Evolutionary conservation across 2,113 vertebrate species (phyloP).

Genomic region (Equus quagga): DNA sequence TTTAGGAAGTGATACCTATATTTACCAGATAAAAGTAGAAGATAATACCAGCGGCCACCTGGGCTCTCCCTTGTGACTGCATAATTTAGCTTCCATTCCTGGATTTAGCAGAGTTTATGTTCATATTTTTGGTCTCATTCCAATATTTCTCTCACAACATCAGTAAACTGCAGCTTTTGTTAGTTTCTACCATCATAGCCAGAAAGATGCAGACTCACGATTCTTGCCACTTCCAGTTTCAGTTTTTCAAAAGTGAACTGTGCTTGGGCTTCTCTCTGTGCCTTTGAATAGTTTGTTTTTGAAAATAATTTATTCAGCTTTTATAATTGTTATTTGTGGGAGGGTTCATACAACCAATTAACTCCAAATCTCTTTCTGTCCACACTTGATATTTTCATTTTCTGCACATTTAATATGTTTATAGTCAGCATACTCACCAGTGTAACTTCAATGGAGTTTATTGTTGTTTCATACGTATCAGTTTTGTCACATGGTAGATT

Average conservation of each 20-base stretch:
- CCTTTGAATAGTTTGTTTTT: not conserved
- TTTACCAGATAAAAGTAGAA: not conserved
- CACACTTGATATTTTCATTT: not conserved
- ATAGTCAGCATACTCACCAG: not conserved
- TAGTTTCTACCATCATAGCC: not conserved
- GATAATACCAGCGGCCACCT: not conserved
- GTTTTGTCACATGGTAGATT: not conserved
- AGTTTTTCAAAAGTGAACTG: not conserved
- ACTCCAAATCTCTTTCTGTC: not conserved
- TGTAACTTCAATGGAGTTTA: not conserved
- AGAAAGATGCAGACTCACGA: not conserved
- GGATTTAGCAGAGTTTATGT: not conserved
- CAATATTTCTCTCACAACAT: not conserved
- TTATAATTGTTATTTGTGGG: not conserved
- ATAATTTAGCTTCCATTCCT: not conserved
- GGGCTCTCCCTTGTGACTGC: not conserved
- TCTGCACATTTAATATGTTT: not conserved
- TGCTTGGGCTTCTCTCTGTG: not conserved
- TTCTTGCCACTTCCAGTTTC: not conserved
- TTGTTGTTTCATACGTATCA: not conserved
- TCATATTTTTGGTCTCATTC: not conserved
- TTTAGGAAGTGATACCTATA: not conserved
- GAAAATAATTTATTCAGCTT: not conserved
- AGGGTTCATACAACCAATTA: not conserved
- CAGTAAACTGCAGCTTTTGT: not conserved